A percentile compares a stretch with the other conserved stretches of the same genome.
phyloP scores from a whole-genome alignment of 2,797 vertebrate genomes.

The Phyllotis vaccarum region DNA sequence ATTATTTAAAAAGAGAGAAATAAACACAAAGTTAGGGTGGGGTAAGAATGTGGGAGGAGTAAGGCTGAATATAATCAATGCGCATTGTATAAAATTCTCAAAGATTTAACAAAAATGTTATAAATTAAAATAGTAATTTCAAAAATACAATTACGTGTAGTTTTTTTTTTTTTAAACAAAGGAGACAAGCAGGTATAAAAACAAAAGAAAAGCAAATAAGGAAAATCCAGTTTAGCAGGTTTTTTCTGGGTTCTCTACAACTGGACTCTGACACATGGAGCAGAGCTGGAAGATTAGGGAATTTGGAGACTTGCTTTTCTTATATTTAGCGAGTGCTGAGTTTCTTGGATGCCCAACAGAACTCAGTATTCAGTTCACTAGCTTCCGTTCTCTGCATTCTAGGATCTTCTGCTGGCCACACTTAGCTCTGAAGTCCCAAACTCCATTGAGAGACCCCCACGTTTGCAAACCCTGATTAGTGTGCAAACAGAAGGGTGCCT shows the following conservation, averaged over 20 bases:
- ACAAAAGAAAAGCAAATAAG: background rate
- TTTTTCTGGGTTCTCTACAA: background rate
- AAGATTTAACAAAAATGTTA: background rate
- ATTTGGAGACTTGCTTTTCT: background rate
- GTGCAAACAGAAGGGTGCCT: background rate
- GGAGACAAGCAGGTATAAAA: background rate
- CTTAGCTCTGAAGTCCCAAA: background rate
- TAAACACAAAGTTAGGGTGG: background rate
- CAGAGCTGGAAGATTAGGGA: background rate
- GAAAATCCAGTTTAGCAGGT: background rate
- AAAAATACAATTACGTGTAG: background rate
- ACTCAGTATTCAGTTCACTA: background rate
- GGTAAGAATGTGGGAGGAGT: background rate
- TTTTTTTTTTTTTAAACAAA: no score
- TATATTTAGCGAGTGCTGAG: background rate
- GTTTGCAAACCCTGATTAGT: background rate
- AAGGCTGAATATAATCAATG: background rate
- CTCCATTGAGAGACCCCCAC: background rate
- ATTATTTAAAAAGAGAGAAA: background rate
- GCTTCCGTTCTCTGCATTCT: background rate
- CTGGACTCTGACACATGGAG: background rate
- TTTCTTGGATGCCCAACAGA: background rate
- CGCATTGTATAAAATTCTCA: background rate
- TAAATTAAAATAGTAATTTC: background rate
- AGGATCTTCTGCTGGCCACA: background rate